A percentile compares a stretch with the other conserved stretches of the same genome.
Conservation (phyloP, 2,113 vertebrate genomes). For the Quiscalus mexicanus region DNA sequence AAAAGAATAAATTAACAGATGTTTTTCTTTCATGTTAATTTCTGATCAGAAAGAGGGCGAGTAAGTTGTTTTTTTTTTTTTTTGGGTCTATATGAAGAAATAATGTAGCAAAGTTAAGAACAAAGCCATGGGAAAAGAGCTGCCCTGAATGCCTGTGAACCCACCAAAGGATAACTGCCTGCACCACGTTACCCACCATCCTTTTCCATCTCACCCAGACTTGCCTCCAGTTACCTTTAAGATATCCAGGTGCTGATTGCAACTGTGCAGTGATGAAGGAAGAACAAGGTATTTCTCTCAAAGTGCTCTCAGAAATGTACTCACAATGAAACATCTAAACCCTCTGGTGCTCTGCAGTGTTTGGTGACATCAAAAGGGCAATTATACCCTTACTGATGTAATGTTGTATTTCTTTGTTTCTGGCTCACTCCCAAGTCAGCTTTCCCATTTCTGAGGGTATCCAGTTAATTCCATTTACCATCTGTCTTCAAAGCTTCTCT, state of each 20-base stretch:
- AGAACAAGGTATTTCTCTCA: not conserved
- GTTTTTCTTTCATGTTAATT: not conserved
- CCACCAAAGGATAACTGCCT: not conserved
- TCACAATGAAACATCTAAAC: not conserved
- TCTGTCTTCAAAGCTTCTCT: slow-evolving; percentile 23
- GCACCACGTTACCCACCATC: fast-evolving
- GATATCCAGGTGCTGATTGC: not conserved
- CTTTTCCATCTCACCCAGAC: not conserved
- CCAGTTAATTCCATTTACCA: slow-evolving; percentile 40
- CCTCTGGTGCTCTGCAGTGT: not conserved
- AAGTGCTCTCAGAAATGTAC: not conserved
- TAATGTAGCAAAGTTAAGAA: not conserved
- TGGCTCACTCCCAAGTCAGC: slow-evolving; percentile 13
- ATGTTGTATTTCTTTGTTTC: not conserved
- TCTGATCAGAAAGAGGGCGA: not conserved
- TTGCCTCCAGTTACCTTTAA: not conserved
- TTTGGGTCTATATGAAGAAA: not conserved
- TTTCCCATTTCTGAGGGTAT: not conserved
- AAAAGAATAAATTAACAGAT: not conserved
- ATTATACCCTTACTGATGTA: not conserved
- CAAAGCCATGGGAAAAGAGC: not conserved
- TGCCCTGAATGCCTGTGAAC: not conserved
- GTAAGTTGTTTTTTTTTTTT: not conserved
- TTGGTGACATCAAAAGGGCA: not conserved
- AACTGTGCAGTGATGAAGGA: not conserved